Evolutionary conservation across 2,797 vertebrate species (phyloP).

Genomic region (Pteropus rufus): DNA sequence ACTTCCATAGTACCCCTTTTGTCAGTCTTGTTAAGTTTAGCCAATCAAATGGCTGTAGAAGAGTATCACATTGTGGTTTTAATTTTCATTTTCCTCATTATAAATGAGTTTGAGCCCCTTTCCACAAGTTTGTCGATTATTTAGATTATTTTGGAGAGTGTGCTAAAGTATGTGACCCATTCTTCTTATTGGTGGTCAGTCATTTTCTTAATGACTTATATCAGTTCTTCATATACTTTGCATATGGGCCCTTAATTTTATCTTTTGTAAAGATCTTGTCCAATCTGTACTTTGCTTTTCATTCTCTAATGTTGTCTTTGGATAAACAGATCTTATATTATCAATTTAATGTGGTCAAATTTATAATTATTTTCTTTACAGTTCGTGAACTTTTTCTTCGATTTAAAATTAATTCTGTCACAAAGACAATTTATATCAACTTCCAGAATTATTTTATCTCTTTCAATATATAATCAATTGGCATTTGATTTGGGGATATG

Average conservation of each 20-base stretch:
- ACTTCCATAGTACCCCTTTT: neutral
- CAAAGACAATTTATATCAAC: neutral
- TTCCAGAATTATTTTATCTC: conserved; percentile 5
- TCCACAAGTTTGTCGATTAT: neutral
- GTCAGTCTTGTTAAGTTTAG: neutral
- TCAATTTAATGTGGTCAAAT: neutral
- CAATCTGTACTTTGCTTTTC: neutral
- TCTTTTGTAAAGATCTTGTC: neutral
- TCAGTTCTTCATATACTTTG: neutral
- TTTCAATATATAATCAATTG: neutral
- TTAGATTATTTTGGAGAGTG: neutral
- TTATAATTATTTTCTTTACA: conserved; percentile 24
- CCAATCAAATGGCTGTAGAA: neutral
- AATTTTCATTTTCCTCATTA: neutral
- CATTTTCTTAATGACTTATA: conserved; percentile 10
- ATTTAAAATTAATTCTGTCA: conserved; percentile 37
- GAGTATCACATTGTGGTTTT: neutral
- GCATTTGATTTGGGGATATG: neutral
- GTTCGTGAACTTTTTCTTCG: neutral
- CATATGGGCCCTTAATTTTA: neutral
- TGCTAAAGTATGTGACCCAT: neutral
- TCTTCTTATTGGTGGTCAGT: neutral
- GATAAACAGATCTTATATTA: neutral
- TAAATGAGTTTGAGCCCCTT: neutral
- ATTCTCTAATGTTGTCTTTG: neutral